Base-by-base conservation (phyloP, 2,113 vertebrate genomes). In the Psittacara wagleri region DNA sequence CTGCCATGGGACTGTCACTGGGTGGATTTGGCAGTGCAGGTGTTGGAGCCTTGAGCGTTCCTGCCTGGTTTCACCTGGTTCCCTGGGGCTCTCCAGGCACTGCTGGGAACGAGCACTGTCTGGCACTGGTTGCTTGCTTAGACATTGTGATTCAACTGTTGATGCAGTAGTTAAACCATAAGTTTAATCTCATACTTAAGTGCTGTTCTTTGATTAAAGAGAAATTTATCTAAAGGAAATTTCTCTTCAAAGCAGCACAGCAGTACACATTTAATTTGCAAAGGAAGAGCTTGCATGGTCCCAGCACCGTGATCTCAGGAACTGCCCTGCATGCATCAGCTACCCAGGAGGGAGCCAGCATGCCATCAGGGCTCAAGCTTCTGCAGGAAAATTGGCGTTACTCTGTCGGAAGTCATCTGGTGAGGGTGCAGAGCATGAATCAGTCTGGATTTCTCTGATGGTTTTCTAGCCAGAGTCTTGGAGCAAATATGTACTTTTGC, bases 401-500 rank as follows among this genome's bases (percentile, higher is more conserved):
- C 83, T 52, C 77, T 43, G 3, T 69, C 25, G 14, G 70, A 73
- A 83, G 68, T 94, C 85, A 55, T 94, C 83, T 59, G 81, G 72
- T 83, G 80, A 91, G 86, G 83, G 63, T 43, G 61, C 87, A 83
- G 70, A 72, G 69, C 78, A 41, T 91, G 89, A 93, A 73, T 91
- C 96, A 89, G 67, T 17, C 83, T 67, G 74, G 31, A 87, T 77
- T 79, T 92, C 82, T 88, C 91, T 72, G 72, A 86, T 49, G 78
- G 66, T 52, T 80, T 90, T 57, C 63, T 59, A 83, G 93, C 84
- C 87, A 87, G 76, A 77, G 57, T 66, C 96, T 96, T 86, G 68
- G 74, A 90, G 81, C 73, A 96, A 96, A 94, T 57, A 37, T 12
- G 62, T 72, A 22, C 63, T 95, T 94, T 82, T 94, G 64, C 74